Base-by-base conservation (phyloP, 2,888 invertebrate genomes). In the Julus scandinavius region DNA sequence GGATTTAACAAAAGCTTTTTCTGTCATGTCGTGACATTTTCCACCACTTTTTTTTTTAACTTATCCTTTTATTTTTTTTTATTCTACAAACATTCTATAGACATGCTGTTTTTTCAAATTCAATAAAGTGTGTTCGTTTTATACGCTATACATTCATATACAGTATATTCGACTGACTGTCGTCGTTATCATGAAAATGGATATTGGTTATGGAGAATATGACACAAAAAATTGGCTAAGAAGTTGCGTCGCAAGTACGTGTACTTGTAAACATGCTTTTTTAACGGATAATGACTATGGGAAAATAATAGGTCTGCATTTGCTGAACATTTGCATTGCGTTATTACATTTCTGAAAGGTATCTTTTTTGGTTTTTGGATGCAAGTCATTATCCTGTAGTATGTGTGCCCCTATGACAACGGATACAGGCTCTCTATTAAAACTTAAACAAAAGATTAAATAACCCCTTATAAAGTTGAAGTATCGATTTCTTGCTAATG, bases 401-500 rank as follows among this genome's bases (percentile, higher is more conserved):
- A 0, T 38, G 80, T 38, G 80, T 29, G 29, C 38, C 38, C 63
- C 38, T 80, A 40, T 13, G 38, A 80, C 80, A 80, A 38, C 11
- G 80, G 45, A 45, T 80, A 38, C 15, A 80, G 38, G 29, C 9
- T 38, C 38, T 80, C 80, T 80, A 40, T 38, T 80, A 80, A 38
- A 80, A 38, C 29, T 80, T 80, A 29, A 20, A 38, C 38, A 15
- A 9, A 80, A 80, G 80, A 40, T 29, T 38, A 11, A 38, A 80
- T n/a, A 29, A 72, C n/a, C 72, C 29, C 11, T 72, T 29, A 29
- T 29, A 38, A 80, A 80, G 80, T 29, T 29, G 38, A 15, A 80
- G 38, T 80, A 80, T 80, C 11, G 80, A 80, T 80, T 80, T 40
- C 15, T 29, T 80, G 80, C 80, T 80, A 80, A 80, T 80, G 80